Evolutionary conservation across 2,113 vertebrate species (phyloP).

Genomic region (Brachyhypopomus occidentalis): DNA sequence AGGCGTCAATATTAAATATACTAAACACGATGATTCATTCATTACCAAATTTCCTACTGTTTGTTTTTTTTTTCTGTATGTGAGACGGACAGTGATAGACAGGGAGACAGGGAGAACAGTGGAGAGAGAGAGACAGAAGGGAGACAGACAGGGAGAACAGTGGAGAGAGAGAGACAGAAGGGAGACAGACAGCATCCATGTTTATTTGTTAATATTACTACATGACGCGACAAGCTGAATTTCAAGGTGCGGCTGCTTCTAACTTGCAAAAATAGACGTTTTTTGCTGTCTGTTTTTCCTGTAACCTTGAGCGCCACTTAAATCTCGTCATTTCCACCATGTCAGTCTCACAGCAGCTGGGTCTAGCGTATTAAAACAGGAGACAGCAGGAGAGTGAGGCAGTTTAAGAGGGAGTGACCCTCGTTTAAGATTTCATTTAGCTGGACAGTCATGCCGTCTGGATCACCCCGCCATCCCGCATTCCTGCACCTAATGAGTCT

Average conservation of each 20-base stretch:
- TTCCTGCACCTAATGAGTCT: conserved; percentile 54
- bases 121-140: background rate
- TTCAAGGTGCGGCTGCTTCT: background rate
- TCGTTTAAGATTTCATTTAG: conserved; percentile 47
- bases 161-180: background rate
- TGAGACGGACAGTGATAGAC: background rate
- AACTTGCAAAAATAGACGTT: background rate
- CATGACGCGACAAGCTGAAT: background rate
- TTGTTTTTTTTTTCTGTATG: background rate
- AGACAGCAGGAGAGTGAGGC: background rate
- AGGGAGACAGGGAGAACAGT: conserved; percentile 29
- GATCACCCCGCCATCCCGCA: conserved; percentile 26
- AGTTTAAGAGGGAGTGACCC: conserved; percentile 31
- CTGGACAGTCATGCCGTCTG: conserved; percentile 18
- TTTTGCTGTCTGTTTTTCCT: background rate
- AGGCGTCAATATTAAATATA: conserved; percentile 37
- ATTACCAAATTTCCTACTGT: background rate
- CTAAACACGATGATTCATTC: conserved; percentile 18
- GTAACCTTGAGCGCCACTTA: background rate
- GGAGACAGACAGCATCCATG: no score
- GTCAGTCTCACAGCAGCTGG: background rate
- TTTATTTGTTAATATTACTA: no score
- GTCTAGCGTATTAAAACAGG: conserved; percentile 13
- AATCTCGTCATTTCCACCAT: background rate
- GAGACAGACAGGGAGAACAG: no score